A percentile compares a stretch with the other conserved stretches of the same genome.
Conservation (phyloP, 2,113 vertebrate genomes). For the Lampris incognitus region DNA sequence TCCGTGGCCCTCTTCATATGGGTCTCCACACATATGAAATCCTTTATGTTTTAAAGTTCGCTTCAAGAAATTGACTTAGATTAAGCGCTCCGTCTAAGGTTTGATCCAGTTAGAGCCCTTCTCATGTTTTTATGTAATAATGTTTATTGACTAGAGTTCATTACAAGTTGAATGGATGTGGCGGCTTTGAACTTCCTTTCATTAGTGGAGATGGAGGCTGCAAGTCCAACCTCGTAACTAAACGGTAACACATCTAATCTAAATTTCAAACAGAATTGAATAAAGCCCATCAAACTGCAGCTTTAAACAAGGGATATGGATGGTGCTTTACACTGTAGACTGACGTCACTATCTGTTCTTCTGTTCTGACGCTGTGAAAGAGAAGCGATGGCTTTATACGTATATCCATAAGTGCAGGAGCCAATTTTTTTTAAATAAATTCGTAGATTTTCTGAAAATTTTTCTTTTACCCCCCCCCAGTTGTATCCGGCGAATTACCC, state of each 20-base stretch:
- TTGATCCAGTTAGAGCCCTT: conserved; percentile 6
- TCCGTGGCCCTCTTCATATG: conserved; percentile 11
- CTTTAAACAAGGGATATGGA: neutral
- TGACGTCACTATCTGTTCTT: neutral
- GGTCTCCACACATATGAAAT: neutral
- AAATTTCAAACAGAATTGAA: conserved; percentile 29
- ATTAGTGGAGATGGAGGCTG: conserved; percentile 16
- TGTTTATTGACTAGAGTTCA: conserved; percentile 22
- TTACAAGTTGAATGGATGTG: conserved; percentile 21
- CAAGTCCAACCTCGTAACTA: neutral
- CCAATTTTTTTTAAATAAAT: too few relatives aligned
- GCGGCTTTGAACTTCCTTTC: conserved; percentile 8
- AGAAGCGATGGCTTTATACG: neutral
- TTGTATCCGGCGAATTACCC: too few relatives aligned
- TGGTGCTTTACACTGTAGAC: neutral
- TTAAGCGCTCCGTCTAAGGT: conserved; percentile 11
- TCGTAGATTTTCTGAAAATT: too few relatives aligned
- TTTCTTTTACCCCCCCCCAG: too few relatives aligned
- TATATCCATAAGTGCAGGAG: neutral
- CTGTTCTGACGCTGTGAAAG: neutral
- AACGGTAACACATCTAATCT: conserved; percentile 9
- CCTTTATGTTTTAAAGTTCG: conserved; percentile 26
- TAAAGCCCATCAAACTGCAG: conserved; percentile 18
- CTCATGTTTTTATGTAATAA: conserved; percentile 21
- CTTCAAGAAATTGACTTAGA: conserved; percentile 33